Evolutionary conservation across 64 coral and sea anemone genomes (phyloP).

Genomic region (Actinia tenebrosa): DNA sequence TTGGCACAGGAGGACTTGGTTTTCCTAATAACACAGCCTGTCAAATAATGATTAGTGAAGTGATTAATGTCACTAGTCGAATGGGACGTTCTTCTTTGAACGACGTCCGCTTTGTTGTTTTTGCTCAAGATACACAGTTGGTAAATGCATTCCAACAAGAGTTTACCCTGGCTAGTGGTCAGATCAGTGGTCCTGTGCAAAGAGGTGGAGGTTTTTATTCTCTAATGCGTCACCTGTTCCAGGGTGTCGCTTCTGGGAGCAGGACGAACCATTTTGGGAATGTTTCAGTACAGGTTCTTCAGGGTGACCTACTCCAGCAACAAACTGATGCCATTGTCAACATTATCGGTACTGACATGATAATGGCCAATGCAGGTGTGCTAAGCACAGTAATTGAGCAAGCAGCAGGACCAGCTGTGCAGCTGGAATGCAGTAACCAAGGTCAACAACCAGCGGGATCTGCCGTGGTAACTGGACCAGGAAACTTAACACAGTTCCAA

Average conservation of each 20-base stretch:
- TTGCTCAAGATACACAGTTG: slow-evolving; percentile 30
- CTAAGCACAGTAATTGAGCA: slow-evolving; percentile 59
- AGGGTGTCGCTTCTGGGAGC: not conserved
- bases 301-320: slow-evolving; percentile 56
- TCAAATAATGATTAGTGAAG: slow-evolving; percentile 47
- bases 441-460: slow-evolving; percentile 54
- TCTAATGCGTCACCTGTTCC: not conserved
- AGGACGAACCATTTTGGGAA: not conserved
- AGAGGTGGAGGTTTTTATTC: not conserved
- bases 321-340: slow-evolving; percentile 76
- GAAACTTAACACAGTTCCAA: slow-evolving; percentile 21
- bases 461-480: slow-evolving; percentile 55
- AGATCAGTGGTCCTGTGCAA: not conserved
- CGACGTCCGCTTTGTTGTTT: slow-evolving; percentile 65
- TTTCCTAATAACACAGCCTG: slow-evolving; percentile 40
- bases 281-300: slow-evolving; percentile 11
- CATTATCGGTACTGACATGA: slow-evolving; percentile 54
- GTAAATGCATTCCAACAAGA: slow-evolving; percentile 39
- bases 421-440: slow-evolving; percentile 45
- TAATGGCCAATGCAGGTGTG: slow-evolving; percentile 61
- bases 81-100: not conserved
- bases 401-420: slow-evolving; percentile 25
- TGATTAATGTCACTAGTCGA: slow-evolving; percentile 8
- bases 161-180: not conserved
- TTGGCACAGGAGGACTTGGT: slow-evolving; percentile 51